These are phyloP conservation scores for Propithecus deckenii DNA, from an alignment of 2,797 vertebrate species.

Conservation along the genomic window DNA sequence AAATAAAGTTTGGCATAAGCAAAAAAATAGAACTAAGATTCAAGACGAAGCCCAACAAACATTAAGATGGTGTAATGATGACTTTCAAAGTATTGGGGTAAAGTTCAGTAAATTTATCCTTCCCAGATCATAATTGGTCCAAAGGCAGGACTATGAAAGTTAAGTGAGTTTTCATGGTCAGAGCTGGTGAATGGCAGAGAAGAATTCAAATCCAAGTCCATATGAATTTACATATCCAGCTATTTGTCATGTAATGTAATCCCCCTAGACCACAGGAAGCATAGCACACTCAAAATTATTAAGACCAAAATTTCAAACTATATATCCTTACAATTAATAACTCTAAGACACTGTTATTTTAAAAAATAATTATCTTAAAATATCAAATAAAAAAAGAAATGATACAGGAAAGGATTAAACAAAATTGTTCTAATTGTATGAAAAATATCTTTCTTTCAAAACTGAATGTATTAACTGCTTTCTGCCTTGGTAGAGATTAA, in stretches of 20 bases:
- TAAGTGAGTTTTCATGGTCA: neutral
- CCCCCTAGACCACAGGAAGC: neutral
- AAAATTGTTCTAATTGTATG: neutral
- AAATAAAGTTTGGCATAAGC: neutral
- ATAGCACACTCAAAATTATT: neutral
- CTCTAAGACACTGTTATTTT: neutral
- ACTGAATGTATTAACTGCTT: neutral
- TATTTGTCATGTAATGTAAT: neutral
- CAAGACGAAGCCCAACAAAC: neutral
- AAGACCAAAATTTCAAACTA: neutral
- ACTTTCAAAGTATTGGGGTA: neutral
- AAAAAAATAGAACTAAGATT: neutral
- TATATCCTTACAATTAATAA: neutral
- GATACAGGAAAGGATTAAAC: neutral
- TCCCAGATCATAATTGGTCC: neutral
- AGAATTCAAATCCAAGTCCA: neutral
- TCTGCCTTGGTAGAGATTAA: neutral
- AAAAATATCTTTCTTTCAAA: neutral
- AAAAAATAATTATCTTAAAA: neutral
- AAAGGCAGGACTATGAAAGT: neutral
- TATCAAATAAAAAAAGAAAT: neutral
- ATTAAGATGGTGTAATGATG: neutral
- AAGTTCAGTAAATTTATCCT: neutral
- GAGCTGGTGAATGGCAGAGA: neutral
- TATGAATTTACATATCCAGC: neutral